A percentile compares a stretch with the other conserved stretches of the same genome.
phyloP scores from a whole-genome alignment of 2,113 vertebrate genomes.

The Lampris incognitus region DNA sequence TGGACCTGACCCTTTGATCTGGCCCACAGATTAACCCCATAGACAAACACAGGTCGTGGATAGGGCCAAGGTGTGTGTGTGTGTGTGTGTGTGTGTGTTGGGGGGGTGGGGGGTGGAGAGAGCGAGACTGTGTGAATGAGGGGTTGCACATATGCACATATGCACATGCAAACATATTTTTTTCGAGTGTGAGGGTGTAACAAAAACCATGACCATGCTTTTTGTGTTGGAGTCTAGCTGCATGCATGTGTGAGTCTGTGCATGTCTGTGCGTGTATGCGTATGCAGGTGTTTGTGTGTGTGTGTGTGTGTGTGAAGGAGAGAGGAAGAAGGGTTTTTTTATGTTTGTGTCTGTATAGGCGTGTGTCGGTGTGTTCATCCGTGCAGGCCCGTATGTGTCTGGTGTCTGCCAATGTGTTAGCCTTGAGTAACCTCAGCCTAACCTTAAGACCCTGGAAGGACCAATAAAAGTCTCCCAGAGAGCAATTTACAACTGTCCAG shows the following conservation, averaged over 20 bases:
- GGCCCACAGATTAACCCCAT: constrained; percentile 74
- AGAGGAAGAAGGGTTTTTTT: not conserved
- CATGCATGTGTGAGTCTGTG: not conserved
- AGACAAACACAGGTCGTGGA: constrained; percentile 56
- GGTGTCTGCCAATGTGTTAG: constrained; percentile 21
- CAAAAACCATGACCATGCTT: too few species aligned
- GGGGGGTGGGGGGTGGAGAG: constrained; percentile 1
- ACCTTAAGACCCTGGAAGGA: constrained; percentile 63
- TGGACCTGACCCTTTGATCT: constrained; percentile 79
- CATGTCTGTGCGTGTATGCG: not conserved
- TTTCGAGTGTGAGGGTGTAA: too few species aligned
- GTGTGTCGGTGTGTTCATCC: constrained; percentile 42
- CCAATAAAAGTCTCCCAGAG: constrained; percentile 70
- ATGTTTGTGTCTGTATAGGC: constrained; percentile 29
- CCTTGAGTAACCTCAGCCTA: constrained; percentile 57
- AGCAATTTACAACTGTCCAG: constrained; percentile 69
- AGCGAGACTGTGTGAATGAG: constrained; percentile 6
- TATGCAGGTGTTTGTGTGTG: not conserved
- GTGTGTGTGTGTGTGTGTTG: not conserved
- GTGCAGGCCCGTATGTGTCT: not conserved
- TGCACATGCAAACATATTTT: not conserved
- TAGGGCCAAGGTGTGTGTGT: constrained; percentile 19
- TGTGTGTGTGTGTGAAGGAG: constrained; percentile 18
- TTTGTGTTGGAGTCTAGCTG: too few species aligned
- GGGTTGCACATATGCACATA: not conserved